Conservation (phyloP, 1,140 invertebrate species). For the Chironomus tepperi region DNA sequence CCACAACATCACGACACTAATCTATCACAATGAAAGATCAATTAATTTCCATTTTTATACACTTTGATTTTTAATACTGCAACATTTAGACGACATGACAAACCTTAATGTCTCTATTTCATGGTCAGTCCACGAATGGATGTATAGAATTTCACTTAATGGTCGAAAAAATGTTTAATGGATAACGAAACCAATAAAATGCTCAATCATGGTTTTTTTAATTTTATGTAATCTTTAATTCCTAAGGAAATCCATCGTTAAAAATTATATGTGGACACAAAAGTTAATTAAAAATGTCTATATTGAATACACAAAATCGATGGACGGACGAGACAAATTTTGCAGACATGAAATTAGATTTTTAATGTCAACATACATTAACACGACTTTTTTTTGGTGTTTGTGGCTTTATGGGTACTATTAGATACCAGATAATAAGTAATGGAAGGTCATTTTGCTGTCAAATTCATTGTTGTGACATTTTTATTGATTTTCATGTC, state of each 20-base stretch:
- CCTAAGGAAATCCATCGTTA: not conserved
- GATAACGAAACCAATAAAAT: conserved; percentile 2
- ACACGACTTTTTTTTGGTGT: too few species aligned
- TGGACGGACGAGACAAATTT: not conserved
- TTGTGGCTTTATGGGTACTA: too few species aligned
- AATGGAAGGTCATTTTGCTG: too few species aligned
- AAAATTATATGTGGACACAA: not conserved
- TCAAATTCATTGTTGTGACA: too few species aligned
- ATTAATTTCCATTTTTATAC: not conserved
- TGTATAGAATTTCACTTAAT: not conserved
- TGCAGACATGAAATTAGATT: not conserved
- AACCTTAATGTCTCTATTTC: not conserved
- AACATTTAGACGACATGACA: not conserved
- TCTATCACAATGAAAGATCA: conserved; percentile 5
- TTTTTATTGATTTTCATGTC: too few species aligned
- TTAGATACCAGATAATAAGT: too few species aligned
- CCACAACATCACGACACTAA: not conserved
- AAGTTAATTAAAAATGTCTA: conserved; percentile 9
- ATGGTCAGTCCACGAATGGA: not conserved
- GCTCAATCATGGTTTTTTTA: not conserved
- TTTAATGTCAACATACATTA: not conserved
- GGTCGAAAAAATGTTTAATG: not conserved
- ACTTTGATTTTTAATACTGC: not conserved
- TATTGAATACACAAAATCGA: not conserved
- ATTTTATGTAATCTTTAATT: not conserved